phyloP scores from a whole-genome alignment of 2,888 invertebrate genomes.

The Ditylenchus weischeri region DNA sequence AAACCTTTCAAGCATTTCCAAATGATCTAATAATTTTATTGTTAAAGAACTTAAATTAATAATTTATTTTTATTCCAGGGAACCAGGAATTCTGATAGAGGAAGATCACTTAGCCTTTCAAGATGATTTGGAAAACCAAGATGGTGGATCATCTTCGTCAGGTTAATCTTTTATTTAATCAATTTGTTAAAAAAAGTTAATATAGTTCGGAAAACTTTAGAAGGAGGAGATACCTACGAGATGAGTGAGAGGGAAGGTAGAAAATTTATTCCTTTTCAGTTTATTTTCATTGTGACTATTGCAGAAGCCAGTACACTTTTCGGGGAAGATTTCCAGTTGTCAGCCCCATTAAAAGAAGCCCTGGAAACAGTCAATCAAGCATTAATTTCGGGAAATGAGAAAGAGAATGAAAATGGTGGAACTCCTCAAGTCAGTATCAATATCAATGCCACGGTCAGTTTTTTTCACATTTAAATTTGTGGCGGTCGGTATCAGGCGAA shows the following conservation, averaged over 20 bases:
- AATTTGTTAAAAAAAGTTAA: no score
- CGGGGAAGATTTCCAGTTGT: conserved; percentile 48
- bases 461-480: no score
- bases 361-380: conserved; percentile 48
- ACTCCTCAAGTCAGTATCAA: no score
- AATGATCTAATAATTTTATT: no score
- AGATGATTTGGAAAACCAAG: conserved; percentile 36
- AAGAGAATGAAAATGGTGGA: background rate
- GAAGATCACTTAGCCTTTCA: conserved; percentile 18
- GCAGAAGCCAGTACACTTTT: conserved; percentile 9
- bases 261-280: no score
- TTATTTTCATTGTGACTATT: no score
- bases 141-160: conserved; percentile 19
- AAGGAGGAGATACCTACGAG: conserved; percentile 60
- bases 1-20: no score
- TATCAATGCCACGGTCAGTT: no score
- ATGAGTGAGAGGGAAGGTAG: conserved; percentile 38
- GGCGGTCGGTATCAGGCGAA: no score
- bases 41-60: no score
- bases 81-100: conserved; percentile 6
- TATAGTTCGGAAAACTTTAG: background rate
- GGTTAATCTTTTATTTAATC: conserved; percentile 41
- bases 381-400: conserved; percentile 21
- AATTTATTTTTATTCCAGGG: no score
- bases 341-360: conserved; percentile 49